A percentile compares a stretch with the other conserved stretches of the same genome.
Evolutionary conservation across 1,140 invertebrate genomes (phyloP).

Genomic region (Calliopsis andreniformis): DNA sequence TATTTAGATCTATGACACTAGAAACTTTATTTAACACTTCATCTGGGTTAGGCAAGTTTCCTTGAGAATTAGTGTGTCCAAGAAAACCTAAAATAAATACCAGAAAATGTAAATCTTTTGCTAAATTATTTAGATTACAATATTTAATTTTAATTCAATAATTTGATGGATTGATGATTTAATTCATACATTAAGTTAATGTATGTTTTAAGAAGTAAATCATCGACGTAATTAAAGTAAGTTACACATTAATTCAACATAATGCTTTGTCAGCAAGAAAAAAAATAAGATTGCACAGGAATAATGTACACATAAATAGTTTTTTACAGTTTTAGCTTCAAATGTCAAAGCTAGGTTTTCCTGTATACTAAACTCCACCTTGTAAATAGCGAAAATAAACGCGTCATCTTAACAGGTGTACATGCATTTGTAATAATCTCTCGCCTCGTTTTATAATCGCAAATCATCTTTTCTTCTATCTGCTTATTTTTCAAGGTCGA

Average conservation of each 20-base stretch:
- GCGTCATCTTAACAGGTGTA: background rate
- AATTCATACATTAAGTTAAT: background rate
- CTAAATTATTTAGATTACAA: no score
- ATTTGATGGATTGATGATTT: background rate
- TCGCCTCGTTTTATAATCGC: background rate
- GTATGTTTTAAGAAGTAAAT: background rate
- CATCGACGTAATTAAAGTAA: no score
- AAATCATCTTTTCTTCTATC: slow-evolving; percentile 1
- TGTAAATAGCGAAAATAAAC: background rate
- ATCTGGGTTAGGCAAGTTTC: slow-evolving; percentile 30
- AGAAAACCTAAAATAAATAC: slow-evolving; percentile 49
- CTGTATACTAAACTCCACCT: background rate
- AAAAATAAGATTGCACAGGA: background rate
- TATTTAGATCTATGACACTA: slow-evolving; percentile 50
- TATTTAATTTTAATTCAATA: background rate
- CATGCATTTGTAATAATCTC: background rate
- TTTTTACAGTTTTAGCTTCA: background rate
- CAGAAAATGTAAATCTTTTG: no score
- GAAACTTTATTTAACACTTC: slow-evolving; percentile 59
- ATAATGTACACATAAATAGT: background rate
- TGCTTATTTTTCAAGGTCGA: background rate
- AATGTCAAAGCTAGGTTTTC: background rate
- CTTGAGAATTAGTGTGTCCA: slow-evolving; percentile 23
- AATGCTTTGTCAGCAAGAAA: background rate
- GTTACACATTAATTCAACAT: background rate